Conservation (phyloP, 2,888 invertebrate species). For the Entomobrya proxima region DNA sequence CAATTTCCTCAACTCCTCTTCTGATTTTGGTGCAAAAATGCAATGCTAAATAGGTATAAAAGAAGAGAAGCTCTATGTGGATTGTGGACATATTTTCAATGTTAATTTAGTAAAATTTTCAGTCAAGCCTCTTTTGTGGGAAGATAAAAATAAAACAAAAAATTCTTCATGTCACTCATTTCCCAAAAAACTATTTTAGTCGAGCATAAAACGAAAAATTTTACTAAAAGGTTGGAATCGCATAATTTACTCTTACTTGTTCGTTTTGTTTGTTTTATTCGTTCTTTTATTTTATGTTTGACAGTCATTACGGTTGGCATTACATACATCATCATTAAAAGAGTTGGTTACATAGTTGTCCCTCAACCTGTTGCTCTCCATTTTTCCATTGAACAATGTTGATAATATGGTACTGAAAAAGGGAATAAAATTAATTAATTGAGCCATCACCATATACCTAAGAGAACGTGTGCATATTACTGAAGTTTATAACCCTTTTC, state of each 20-base stretch:
- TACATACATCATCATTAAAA: not conserved
- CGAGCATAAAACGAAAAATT: not conserved
- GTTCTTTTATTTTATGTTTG: not conserved
- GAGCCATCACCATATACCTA: constrained; percentile 12
- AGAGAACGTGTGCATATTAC: not conserved
- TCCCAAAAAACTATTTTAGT: not conserved
- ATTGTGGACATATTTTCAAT: too few species aligned
- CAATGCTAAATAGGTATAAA: too few species aligned
- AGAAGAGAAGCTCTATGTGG: not conserved
- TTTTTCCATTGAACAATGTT: not conserved
- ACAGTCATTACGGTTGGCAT: constrained; percentile 21
- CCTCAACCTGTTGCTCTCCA: not conserved
- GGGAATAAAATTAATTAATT: constrained; percentile 25
- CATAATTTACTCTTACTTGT: constrained; percentile 20
- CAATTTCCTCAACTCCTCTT: not conserved
- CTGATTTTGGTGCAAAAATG: not conserved
- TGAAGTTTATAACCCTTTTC: not conserved
- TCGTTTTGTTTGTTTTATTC: constrained; percentile 8
- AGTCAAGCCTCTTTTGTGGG: too few species aligned
- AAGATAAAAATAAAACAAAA: not conserved
- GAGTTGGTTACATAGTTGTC: not conserved
- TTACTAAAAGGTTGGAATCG: not conserved
- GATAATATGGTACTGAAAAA: not conserved
- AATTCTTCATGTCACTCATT: not conserved
- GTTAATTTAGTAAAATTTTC: too few species aligned